These are phyloP conservation scores for Nomada ferruginata DNA, from an alignment of 2,888 invertebrate genomes.

Conservation along the genomic window DNA sequence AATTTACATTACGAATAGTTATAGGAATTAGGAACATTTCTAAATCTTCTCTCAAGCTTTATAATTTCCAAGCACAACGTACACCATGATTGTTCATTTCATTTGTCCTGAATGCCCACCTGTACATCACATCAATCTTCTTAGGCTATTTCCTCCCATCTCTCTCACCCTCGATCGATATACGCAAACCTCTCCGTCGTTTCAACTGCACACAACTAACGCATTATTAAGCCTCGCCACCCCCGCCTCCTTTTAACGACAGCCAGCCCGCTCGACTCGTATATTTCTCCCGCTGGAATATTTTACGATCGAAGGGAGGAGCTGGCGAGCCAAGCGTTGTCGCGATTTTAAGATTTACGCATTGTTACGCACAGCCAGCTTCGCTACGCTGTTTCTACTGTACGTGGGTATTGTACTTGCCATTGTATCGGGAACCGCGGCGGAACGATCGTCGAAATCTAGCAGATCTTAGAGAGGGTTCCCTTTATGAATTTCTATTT, in stretches of 20 bases:
- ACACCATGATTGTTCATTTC: neutral
- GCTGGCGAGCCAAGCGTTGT: conserved; percentile 35
- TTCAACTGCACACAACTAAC: conserved; percentile 16
- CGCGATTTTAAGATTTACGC: conserved; percentile 45
- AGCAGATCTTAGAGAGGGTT: neutral
- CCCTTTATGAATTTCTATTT: neutral
- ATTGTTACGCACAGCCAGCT: conserved; percentile 27
- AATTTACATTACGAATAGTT: too few relatives aligned
- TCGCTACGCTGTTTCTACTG: neutral
- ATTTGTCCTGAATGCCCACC: neutral
- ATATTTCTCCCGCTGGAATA: conserved; percentile 52
- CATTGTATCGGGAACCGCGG: neutral
- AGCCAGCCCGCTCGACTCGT: conserved; percentile 4
- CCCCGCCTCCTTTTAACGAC: conserved; percentile 33
- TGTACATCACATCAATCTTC: neutral
- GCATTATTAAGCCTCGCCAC: conserved; percentile 29
- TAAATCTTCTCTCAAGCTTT: neutral
- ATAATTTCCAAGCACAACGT: neutral
- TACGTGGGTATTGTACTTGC: neutral
- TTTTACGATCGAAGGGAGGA: conserved; percentile 55
- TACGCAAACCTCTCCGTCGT: neutral
- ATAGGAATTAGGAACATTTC: too few relatives aligned
- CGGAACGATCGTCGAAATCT: neutral
- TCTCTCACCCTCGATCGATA: neutral
- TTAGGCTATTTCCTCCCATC: neutral